Base-by-base conservation (phyloP, 2,888 invertebrate species). In the Andrena minutula region DNA sequence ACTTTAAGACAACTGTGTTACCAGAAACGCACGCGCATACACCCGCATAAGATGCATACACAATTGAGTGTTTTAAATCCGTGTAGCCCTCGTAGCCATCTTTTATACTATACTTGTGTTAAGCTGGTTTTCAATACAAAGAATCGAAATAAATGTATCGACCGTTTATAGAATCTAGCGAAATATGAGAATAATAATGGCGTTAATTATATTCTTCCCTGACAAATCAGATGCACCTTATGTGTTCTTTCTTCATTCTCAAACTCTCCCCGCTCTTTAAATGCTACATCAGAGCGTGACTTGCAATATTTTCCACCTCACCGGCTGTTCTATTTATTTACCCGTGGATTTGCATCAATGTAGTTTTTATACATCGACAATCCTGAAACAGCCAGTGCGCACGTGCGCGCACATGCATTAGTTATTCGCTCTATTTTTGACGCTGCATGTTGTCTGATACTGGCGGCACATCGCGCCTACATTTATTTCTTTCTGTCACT, bases 101-200 rank as follows among this genome's bases (percentile, higher is more conserved):
- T 75, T 75, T 75, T 66, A 49, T 56, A 28, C n/a, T 41, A 23
- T 61, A 41, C 30, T 58, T 64, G 28, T 23, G 30, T 58, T 23
- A 23, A 68, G 30, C 20, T 53, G n/a, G 2, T 60, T 64, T 64
- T 70, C 8, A 8, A 7, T 60, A 20, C 12, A n/a, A 16, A 35
- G 10, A 56, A 47, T 26, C 2, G 20, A 49, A 23, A 53, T 35
- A 30, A 26, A 53, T 51, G n/a, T 65, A 75, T 47, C n/a, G 26
- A 41, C 10, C 12, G 16, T 41, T 30, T 73, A 65, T 41, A 51
- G 35, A 75, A 26, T 35, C 28, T 20, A 64, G 47, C 28, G 28
- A 64, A 76, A 79, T 56, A 16, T 65, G n/a, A 63, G 61, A 68
- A 75, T 47, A n/a, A 49, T 23, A 41, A 75, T 35, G n/a, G 6